Conservation (phyloP, 2,113 vertebrate genomes). For the Oreochromis spilurus region DNA sequence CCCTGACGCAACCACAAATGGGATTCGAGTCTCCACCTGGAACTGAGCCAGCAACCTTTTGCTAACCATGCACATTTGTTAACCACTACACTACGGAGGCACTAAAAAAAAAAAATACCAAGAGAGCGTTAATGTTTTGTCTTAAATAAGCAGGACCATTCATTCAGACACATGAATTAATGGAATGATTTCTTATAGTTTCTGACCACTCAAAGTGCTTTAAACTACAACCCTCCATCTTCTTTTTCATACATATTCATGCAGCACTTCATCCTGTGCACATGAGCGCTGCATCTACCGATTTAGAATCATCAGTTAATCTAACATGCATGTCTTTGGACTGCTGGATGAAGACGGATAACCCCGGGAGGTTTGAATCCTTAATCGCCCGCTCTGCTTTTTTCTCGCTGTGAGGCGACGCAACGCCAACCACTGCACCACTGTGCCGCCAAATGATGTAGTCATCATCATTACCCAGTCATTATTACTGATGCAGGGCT, state of each 20-base stretch:
- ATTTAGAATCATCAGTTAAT: not conserved
- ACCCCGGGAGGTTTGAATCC: not conserved
- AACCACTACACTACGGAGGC: not conserved
- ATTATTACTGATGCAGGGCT: not conserved
- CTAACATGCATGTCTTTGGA: not conserved
- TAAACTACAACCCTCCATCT: not conserved
- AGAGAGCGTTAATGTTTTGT: not conserved
- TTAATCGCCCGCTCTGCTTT: not conserved
- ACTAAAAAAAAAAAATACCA: not conserved
- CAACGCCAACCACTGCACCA: not conserved
- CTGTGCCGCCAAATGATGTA: not conserved
- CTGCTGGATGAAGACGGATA: not conserved
- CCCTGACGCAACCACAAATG: not conserved
- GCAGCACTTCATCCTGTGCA: not conserved
- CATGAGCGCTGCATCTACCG: not conserved
- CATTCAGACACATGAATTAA: not conserved
- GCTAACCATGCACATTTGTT: not conserved
- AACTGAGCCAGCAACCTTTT: not conserved
- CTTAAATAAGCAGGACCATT: not conserved
- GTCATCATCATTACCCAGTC: not conserved
- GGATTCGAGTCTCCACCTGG: not conserved
- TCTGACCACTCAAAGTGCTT: not conserved
- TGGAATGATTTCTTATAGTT: not conserved
- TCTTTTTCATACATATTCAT: not conserved
- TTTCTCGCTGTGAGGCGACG: not conserved